Evolutionary conservation across 2,888 invertebrate species (phyloP), one percentile per base, ranked within the genome.

Genomic region (Crioceris asparagi): DNA sequence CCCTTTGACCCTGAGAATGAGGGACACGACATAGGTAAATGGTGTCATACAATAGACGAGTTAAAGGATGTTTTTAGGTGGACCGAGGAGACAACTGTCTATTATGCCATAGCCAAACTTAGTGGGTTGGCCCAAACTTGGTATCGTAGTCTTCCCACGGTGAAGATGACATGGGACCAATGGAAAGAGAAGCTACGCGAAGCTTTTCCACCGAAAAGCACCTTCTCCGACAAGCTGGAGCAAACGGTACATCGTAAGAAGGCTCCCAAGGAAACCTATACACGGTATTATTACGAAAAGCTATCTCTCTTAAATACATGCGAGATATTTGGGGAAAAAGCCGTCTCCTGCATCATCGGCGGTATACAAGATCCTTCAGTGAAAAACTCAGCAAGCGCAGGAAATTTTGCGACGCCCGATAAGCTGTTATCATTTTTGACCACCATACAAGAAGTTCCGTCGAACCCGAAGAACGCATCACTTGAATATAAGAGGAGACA

Each of bases 231-330:
- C 14, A 26, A 33, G 3, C 31, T 49, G 8, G 18, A 34, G 16
- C 38, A 37, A 30, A 47, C 49, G 46, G 18, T 50, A 37, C 18
- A 29, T 16, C 29, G 46, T 11, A 34, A 11, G 14, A 50, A 50
- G 37, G 18, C 35, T n/a, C 29, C 19, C 7, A 39, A 46, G 7
- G 49, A 49, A 35, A 41, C 32, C 12, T 47, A 45, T 23, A 29
- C 41, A n/a, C 35, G 35, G 30, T 49, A 46, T 26, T 46, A 41
- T 38, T 47, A 43, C 23, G 45, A 49, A 26, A 48, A 49, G 32
- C 17, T 30, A 4, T 43, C 49, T 5, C 19, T 49, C 4, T 26
- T 50, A 18, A 49, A 41, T 34, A 27, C 10, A 16, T 49, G 46
- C 30, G 29, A 41, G 35, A 48, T 50, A 23, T 27, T 17, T 25